Conservation (phyloP, 2,888 invertebrate species). For the Harpalus rubripes region DNA sequence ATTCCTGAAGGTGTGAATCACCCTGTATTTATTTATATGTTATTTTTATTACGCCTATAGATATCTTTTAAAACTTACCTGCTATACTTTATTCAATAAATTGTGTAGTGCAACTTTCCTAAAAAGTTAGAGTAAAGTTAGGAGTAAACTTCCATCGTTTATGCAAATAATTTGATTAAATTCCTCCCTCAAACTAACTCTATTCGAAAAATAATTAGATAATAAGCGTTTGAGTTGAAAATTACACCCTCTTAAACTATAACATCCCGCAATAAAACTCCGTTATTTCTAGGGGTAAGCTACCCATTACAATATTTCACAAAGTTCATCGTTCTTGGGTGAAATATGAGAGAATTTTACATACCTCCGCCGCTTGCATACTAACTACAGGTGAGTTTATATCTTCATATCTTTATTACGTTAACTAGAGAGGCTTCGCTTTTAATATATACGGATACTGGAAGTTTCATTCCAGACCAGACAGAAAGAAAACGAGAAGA, state of each 20-base stretch:
- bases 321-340: conserved; percentile 49
- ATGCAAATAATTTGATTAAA: conserved; percentile 16
- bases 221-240: conserved; percentile 50
- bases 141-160: not conserved
- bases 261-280: conserved; percentile 45
- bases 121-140: not conserved
- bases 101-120: too few relatives aligned
- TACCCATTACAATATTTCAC: conserved; percentile 52
- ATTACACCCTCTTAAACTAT: conserved; percentile 55
- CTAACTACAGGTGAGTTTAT: conserved; percentile 61
- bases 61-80: too few relatives aligned
- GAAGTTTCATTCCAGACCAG: conserved; percentile 11
- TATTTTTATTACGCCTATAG: too few relatives aligned
- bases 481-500: conserved; percentile 15
- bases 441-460: conserved; percentile 30
- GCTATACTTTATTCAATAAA: too few relatives aligned
- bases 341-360: conserved; percentile 56
- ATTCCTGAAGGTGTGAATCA: too few relatives aligned
- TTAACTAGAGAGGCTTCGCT: conserved; percentile 50
- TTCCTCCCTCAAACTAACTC: not conserved
- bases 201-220: conserved; percentile 26
- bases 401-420: conserved; percentile 59
- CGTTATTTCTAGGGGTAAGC: conserved; percentile 11
- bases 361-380: conserved; percentile 53
- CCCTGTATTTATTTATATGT: too few relatives aligned